Base-by-base conservation (phyloP, 1,140 invertebrate genomes). In the Dendrolimus punctatus region DNA sequence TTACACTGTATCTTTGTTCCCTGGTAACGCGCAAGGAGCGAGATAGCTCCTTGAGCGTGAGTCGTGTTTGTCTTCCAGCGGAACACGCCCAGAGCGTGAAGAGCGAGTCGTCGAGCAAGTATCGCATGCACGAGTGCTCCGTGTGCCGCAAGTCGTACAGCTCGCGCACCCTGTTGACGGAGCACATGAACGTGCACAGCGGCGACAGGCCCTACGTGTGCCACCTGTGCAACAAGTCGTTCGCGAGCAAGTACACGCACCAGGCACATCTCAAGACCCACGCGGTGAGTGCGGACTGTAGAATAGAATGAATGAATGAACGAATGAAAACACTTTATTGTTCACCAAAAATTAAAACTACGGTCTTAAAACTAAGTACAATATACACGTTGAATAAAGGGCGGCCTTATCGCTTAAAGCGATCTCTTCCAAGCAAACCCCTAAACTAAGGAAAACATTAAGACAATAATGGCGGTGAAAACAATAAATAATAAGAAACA, bases 211-310 rank as follows among this genome's bases (percentile, higher is more conserved):
- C 93, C 0, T 92, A 94, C 73, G 71, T 87, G 3, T 95, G 93
- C 65, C 64, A 82, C 1, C 68, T 87, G 8, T 95, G 94, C 73
- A 85, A 87, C 5, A 95, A 95, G 81, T 89, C 90, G 63, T 95
- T 95, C 75, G 91, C 93, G 2, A 93, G 92, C 2, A 95, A 94
- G 62, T 95, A 94, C 66, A 93, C 93, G 1, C 91, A 91, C 57
- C 92, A 91, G 63, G 91, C 92, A 0, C 94, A 95, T 68, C 83
- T 91, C 51, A 95, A 94, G 80, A 95, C 92, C 0, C 93, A 95
- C 63, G 86, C 90, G 68, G 88, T 85, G 43, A 68, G 68, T 68
- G 23, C 3, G 23, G 1, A 23, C 23, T 23, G 23, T n/a, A n/a
- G n/a, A n/a, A n/a, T n/a, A n/a, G n/a, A n/a, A n/a, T n/a, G n/a